Conservation (phyloP, 2,113 vertebrate genomes). For the Pterocles gutturalis region DNA sequence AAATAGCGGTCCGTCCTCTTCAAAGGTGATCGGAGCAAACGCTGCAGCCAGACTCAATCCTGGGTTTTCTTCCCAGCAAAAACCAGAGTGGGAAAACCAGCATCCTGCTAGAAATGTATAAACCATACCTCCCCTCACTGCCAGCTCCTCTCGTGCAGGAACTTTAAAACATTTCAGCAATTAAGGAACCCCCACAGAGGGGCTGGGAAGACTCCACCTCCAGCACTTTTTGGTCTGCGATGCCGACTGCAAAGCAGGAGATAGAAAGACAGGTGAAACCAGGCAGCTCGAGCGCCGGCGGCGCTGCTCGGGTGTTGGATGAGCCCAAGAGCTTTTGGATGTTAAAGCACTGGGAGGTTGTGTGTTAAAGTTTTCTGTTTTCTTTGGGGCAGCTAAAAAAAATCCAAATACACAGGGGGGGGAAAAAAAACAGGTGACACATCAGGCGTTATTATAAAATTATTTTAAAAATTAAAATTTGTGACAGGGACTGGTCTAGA, state of each 20-base stretch:
- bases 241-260: not conserved
- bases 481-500: not conserved
- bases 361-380: not conserved
- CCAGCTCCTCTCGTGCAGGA: not conserved
- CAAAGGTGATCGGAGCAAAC: not conserved
- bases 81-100: rapidly evolving
- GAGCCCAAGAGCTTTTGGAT: rapidly evolving
- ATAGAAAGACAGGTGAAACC: not conserved
- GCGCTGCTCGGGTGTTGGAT: not conserved
- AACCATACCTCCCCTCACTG: not conserved
- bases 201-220: not conserved
- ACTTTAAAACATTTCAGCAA: not conserved
- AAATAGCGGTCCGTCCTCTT: not conserved
- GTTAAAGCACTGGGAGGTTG: not conserved
- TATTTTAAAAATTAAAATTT: not conserved
- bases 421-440: not conserved
- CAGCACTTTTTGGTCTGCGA: not conserved
- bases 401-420: not conserved
- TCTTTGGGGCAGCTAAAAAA: not conserved
- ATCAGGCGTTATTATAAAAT: not conserved
- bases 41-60: not conserved
- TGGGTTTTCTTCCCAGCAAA: not conserved
- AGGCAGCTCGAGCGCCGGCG: rapidly evolving
- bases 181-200: not conserved
- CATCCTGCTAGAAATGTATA: not conserved